Evolutionary conservation across 2,797 vertebrate genomes (phyloP), one percentile per base, ranked within the genome.

Genomic region (Lophotriccus pileatus): DNA sequence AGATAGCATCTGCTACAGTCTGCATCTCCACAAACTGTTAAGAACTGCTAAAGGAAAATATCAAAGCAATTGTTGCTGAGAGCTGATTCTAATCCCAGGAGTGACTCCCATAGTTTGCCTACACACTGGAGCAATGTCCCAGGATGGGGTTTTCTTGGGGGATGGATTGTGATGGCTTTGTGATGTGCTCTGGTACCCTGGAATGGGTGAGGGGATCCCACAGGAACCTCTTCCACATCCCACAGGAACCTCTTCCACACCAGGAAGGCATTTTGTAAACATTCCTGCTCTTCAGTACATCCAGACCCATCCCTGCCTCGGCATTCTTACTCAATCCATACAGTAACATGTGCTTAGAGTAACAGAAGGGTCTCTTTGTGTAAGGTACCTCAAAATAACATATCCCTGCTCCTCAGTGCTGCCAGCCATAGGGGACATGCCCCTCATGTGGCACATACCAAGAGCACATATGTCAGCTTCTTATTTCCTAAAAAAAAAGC

Each of bases 391-490:
- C 34, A 59, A 92, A 87, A 66, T 3, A 12, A 28, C 67, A 76
- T 19, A 43, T 73, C 70, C 55, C 59, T 7, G 7, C 17, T 52
- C 55, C 58, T 58, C 44, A 79, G 43, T 2, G 24, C 79, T 67
- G n/a, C 37, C 1, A 2, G 70, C 63, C 80, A 73, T 19, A 76
- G 87, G 67, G 85, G 85, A 93, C n/a, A 0, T 70, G 77, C n/a
- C 80, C 70, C 60, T 84, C 55, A 22, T 2, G n/a, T 11, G 70
- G 82, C 83, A 93, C 76, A 84, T 60, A 90, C 0, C 39, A 94
- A 82, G 37, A 70, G 50, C 89, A 93, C 87, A 73, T 75, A 87
- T 74, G 91, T 67, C 94, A 89, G 87, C 67, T 87, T 93, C 87
- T 72, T 39, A 55, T 55, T 91, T 66, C 67, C 87, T 63, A 58